Base-by-base conservation (phyloP, 2,113 vertebrate species). In the Aptenodytes patagonicus region DNA sequence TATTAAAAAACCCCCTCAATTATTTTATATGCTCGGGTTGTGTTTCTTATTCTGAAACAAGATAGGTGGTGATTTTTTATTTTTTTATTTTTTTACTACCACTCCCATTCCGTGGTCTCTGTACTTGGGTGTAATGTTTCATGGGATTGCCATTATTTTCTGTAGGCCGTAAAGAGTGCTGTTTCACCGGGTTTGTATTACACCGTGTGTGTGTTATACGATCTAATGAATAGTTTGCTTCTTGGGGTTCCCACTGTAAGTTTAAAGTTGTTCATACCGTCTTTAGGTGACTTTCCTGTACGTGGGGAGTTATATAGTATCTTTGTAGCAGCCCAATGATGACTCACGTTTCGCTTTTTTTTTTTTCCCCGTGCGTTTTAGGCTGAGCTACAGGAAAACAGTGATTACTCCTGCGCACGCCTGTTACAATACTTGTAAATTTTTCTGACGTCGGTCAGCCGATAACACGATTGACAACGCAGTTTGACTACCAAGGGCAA, bases 131-230 rank as follows among this genome's bases (percentile, higher is more conserved):
- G 76, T 65, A 49, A 13, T 9, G 65, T 90, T 90, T n/a, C 55
- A 4, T 32, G 83, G 60, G 24, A 18, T 89, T 90, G 64, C 68
- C 72, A 13, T 86, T 21, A 36, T 78, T 83, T 77, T 69, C 80
- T 58, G 80, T 36, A 92, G 95, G 93, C 89, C 86, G 1, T 66
- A 6, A n/a, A 26, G 93, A 55, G 66, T 20, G 47, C 44, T 22
- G 26, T 21, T 82, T 32, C 54, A 1, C 58, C 18, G 24, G 8
- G 16, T 60, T 28, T 19, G 18, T 36, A 2, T 32, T 21, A 14
- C 34, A 3, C 11, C 12, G 4, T 6, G 3, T n/a, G 21, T 4
- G 5, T 49, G 72, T 65, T 13, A 6, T 8, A 6, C 2, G 1
- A 10, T 51, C 40, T 47, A 40, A n/a, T 3, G 22, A 46, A 5